Percentiles rank a stretch among this genome's conserved stretches.
Conservation (phyloP, 2,113 vertebrate genomes). For the Proterorhinus semilunaris region DNA sequence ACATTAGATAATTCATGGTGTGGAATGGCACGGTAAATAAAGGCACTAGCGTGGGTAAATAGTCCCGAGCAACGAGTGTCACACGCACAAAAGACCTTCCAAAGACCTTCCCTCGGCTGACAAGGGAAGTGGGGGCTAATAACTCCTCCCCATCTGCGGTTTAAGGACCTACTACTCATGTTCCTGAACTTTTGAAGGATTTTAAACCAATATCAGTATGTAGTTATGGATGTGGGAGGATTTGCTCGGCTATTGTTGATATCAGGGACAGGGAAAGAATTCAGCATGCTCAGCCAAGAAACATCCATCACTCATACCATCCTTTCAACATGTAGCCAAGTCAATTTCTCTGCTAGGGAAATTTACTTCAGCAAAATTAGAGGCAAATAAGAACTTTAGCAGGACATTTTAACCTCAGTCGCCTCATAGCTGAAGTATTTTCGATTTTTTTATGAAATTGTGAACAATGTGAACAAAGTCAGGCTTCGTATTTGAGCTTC, state of each 20-base stretch:
- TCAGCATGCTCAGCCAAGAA: no score
- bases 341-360: no score
- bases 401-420: no score
- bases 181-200: slow-evolving; percentile 13
- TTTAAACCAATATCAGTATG: background rate
- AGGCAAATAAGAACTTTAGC: no score
- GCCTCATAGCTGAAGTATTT: no score
- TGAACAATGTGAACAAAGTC: no score
- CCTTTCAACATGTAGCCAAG: no score
- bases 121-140: slow-evolving; percentile 55
- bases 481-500: no score
- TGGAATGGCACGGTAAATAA: slow-evolving; percentile 75
- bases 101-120: slow-evolving; percentile 72
- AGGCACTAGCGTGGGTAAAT: slow-evolving; percentile 69
- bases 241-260: background rate
- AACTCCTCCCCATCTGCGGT: slow-evolving; percentile 58
- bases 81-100: slow-evolving; percentile 71
- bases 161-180: slow-evolving; percentile 52
- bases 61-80: slow-evolving; percentile 67
- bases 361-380: no score
- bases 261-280: no score
- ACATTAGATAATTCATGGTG: slow-evolving; percentile 76
- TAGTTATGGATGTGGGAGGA: background rate
- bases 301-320: no score
- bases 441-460: no score